phyloP scores from a whole-genome alignment of 1,140 invertebrate genomes.

The Trichoplusia ni region DNA sequence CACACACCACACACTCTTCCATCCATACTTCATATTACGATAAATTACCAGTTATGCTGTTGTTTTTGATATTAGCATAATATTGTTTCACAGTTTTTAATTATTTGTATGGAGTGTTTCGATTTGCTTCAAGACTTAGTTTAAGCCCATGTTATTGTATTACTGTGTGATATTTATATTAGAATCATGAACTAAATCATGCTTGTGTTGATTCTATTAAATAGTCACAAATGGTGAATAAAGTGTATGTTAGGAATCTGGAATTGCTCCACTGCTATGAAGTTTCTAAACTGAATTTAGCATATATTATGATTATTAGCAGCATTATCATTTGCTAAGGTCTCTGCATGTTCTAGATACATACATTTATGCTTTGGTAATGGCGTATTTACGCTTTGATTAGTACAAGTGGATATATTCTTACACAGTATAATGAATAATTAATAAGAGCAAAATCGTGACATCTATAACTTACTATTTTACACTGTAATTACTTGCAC shows the following conservation, averaged over 20 bases:
- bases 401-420: neutral
- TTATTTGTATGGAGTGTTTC: constrained; percentile 2
- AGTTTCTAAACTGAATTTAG: constrained; percentile 10
- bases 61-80: constrained; percentile 9
- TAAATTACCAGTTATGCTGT: constrained; percentile 13
- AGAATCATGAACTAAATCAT: neutral
- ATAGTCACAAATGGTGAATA: neutral
- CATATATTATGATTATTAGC: constrained; percentile 14
- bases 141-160: neutral
- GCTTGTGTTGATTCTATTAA: neutral
- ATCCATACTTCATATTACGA: constrained; percentile 11
- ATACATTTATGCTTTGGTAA: constrained; percentile 10
- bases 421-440: neutral
- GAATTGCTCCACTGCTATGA: neutral
- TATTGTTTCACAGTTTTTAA: constrained; percentile 37
- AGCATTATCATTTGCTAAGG: constrained; percentile 10
- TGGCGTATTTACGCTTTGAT: neutral
- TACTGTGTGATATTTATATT: neutral
- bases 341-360: neutral
- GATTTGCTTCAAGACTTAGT: neutral
- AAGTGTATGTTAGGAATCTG: neutral
- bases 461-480: neutral
- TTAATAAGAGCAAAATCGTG: neutral
- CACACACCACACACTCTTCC: constrained; percentile 20
- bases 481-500: neutral